Base-by-base conservation (phyloP, 1,140 invertebrate species). In the Trichonephila clavipes region DNA sequence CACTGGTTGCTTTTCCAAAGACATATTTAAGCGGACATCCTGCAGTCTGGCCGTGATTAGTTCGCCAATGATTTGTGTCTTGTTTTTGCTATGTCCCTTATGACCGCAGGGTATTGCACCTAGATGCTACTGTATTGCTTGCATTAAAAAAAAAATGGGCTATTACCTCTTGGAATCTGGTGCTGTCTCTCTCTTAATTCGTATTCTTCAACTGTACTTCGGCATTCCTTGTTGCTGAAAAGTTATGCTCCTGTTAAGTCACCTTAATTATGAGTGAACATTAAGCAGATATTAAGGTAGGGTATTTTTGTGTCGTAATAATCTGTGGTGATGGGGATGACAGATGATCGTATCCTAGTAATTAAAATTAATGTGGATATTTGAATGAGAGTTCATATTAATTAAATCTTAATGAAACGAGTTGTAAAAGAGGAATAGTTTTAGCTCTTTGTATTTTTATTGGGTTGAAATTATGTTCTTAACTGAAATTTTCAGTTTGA, bases 41-140 rank as follows among this genome's bases (percentile, higher is more conserved):
- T 69, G 66, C 66, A 69, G 21, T 24, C 21, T 10, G 66, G 12
- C n/a, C 28, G 34, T 34, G 14, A 77, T 77, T 77, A 28, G 28
- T 18, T 77, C 72, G 18, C 16, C 72, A 18, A 18, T 77, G 72
- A 77, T 77, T 77, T 77, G 72, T 77, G 72, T 77, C 72, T 77
- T 77, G 34, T 77, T 69, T 40, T 77, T 77, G 72, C 18, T 18
- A 34, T 77, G 72, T 77, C 72, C 28, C 34, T 77, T 77, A 77
- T 77, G 28, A 34, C 72, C 34, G 72, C 28, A 77, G 72, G 72
- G 34, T 34, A 18, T 34, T 77, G 72, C 72, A 77, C 72, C 72
- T 77, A 19, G 62, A 64, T 77, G 72, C 72, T 77, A 77, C 72
- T 34, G 72, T 77, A 18, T 24, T 72, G 69, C 69, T 18, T 14